Base-by-base conservation (phyloP, 2,888 invertebrate species). In the Tachystola acroxantha region DNA sequence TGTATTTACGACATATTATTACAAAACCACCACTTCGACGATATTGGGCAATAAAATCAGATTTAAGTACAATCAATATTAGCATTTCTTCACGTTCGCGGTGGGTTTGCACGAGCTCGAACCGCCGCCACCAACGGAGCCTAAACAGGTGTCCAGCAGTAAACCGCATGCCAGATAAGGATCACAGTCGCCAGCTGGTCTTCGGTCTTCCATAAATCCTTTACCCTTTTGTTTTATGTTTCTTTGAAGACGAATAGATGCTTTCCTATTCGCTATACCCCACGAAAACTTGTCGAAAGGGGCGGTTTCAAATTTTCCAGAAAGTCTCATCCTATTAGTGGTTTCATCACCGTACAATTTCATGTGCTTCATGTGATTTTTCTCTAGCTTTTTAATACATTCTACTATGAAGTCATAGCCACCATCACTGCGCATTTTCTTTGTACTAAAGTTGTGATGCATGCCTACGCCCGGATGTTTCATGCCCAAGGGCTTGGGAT, bases 301-400 rank as follows among this genome's bases (percentile, higher is more conserved):
- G 32, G 97, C 94, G 0, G 99, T 99, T 85, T 99, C 99, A 76
- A 96, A 97, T 64, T 89, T 90, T 34, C 99, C 99, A 6, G 96
- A 98, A 19, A 99, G 88, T 48, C 99, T 92, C 65, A 97, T 91
- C 66, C 94, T 95, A 76, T 99, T 99, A 76, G 98, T 97, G 59
- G 91, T 90, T 46, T 94, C 93, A 41, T 93, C 91, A 69, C 98
- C 97, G 69, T 99, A 99, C 35, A 92, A 91, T 59, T 91, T 90
- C 82, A 99, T 99, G 73, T 99, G 99, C 47, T 94, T 92, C 54
- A 91, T 89, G 65, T 99, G 99, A 53, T 93, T 92, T 54, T 93
- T 91, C 59, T 96, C 94, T 41, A 99, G 87, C 68, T 92, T 95
- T 67, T 96, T 95, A 50, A 99, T 96, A 28, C 98, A 98, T 51